Evolutionary conservation across 1,140 invertebrate genomes (phyloP), one percentile per base, ranked within the genome.

Genomic region (Meloidogyne hapla): DNA sequence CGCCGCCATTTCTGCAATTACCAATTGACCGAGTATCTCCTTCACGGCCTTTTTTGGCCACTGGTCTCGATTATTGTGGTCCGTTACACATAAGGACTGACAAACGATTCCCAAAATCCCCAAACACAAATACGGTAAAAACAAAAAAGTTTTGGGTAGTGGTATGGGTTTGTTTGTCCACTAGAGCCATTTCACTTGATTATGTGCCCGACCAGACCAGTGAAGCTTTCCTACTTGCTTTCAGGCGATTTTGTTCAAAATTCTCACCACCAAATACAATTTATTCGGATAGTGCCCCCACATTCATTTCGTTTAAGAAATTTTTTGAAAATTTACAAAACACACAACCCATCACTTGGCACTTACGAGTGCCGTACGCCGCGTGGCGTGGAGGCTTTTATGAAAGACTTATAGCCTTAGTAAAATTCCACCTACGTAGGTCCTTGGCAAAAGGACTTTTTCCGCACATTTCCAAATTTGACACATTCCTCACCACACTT

Each of bases 351-450:
- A 42, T 42, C 10, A 9, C 2, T 10, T 42, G 40, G 40, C 9
- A 42, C 10, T 13, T 42, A 42, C 2, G 40, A 42, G 9, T 42
- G 8, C 33, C 40, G 40, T 42, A 33, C 33, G 33, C 33, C 33
- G 33, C 88, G 9, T 89, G 89, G 87, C 88, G 85, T 83, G 88
- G 88, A 25, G 88, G 89, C 12, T 83, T 82, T 23, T 88, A 81
- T 76, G 87, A 90, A 74, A 74, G 88, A 13, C 48, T 90, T 9
- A 82, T 90, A 10, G 79, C 75, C 33, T 21, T 82, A 4, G 63
- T 77, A 26, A 83, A 87, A 79, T 66, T 72, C 12, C 68, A 85
- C 0, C 33, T 88, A 9, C 66, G 86, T 9, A 88, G 89, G 75
- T 65, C 76, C 12, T 42, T 84, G 3, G 83, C 80, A 18, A 33